Evolutionary conservation across 2,113 vertebrate species (phyloP), one percentile per base, ranked within the genome.

Genomic region (Chelonoidis abingdonii): DNA sequence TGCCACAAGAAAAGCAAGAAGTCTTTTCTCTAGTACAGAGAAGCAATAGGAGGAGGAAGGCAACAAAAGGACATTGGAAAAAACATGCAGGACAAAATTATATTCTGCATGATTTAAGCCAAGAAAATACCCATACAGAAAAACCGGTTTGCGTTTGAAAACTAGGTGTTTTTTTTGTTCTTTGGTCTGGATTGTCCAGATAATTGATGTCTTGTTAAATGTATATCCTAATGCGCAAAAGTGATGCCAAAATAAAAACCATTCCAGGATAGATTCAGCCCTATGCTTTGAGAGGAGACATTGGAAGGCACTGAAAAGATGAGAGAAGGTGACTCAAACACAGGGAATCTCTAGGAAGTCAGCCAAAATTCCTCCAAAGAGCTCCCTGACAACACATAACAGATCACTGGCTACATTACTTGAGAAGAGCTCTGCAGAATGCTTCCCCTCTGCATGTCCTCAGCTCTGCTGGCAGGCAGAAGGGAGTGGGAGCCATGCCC

Each of bases 1-100:
- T 84, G 92, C 25, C 86, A 31, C 94, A 83, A 50, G 91, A 94
- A n/a, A 3, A 96, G 49, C 38, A 91, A 88, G 83, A 92, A 2
- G 76, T 2, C 8, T 17, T 87, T 54, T 52, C 76, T 12, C 49
- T 80, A 53, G 6, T 25, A 19, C 5, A 44, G 2, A 44, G 10
- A 92, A 91, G 59, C 16, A 65, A 59, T 35, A 90, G 41, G 41
- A 93, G 31, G 50, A 52, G 5, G 89, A 79, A 89, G 8, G 57
- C 27, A 29, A 59, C 57, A 59, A 27, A 59, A 11, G 57, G 29
- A 56, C 29, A 89, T 82, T 50, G 86, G 19, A 81, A 5, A 81
- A 38, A 86, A 8, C 0, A 0, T 59, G 12, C 29, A 69, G 69
- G 84, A 2, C 52, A 44, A 2, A 6, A 78, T 44, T 3, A 78